Evolutionary conservation across 2,797 vertebrate species (phyloP), one percentile per base, ranked within the genome.

Genomic region (Bucorvus abyssinicus): DNA sequence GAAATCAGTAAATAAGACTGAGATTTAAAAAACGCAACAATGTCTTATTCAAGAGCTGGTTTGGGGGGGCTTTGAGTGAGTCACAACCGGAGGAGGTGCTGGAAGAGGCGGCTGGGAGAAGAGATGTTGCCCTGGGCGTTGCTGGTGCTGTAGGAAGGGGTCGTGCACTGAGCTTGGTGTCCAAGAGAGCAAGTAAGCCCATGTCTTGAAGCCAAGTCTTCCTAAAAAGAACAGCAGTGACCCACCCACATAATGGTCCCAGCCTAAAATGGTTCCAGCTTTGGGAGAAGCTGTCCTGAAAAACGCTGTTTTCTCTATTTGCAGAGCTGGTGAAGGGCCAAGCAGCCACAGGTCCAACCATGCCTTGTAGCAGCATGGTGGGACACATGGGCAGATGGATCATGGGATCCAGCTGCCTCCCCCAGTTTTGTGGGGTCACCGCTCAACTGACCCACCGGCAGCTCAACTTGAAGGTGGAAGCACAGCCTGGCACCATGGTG

Each of bases 181-280:
- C 56, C 30, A 38, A 13, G n/a, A 26, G 12, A 64, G 13, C 32
- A 38, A 49, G 10, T 19, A 52, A 75, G 71, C 21, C 47, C 5
- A 0, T 4, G 17, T 23, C 21, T 32, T 36, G 38, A 90, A 64
- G 57, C 11, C 13, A 21, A 45, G 5, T 2, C 40, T 20, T 70
- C 47, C 80, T 53, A 71, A 84, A 94, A 90, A 27, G 69, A 88
- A 34, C 53, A 61, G 42, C 61, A 71, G 38, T 1, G 0, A n/a
- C 21, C 18, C 32, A 63, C 30, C 55, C 15, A 19, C 0, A 0
- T 45, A 21, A 56, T 4, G 6, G 6, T 17, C 26, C 10, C 1
- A 1, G 45, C 44, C 45, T 79, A 42, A 91, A 94, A 64, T 34
- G 77, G 44, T 3, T n/a, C n/a, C n/a, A n/a, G 2, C 60, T 7